Evolutionary conservation across 2,113 vertebrate species (phyloP).

Genomic region (Calypte anna): DNA sequence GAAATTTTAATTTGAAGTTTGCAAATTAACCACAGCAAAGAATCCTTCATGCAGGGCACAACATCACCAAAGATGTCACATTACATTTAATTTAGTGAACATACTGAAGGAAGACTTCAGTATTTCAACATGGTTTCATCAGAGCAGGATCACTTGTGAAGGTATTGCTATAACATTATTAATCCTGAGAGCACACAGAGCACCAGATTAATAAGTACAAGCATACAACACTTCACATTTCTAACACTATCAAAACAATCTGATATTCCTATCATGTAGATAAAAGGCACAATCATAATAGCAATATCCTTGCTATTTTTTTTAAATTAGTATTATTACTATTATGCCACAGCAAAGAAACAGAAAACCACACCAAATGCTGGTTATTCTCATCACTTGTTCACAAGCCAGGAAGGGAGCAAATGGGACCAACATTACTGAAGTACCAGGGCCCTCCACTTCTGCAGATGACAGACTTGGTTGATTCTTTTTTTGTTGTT

Average conservation of each 20-base stretch:
- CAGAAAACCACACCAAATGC: not conserved
- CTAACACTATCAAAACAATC: not conserved
- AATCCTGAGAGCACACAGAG: not conserved
- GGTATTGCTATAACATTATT: not conserved
- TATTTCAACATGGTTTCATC: not conserved
- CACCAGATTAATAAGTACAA: not conserved
- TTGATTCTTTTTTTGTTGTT: too few relatives aligned
- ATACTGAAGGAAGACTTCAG: not conserved
- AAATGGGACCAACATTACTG: not conserved
- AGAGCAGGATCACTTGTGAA: not conserved
- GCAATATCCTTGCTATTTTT: not conserved
- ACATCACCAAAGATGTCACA: not conserved
- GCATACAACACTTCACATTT: not conserved
- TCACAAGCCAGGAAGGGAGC: not conserved
- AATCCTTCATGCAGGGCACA: not conserved
- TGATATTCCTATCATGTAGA: not conserved
- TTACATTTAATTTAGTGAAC: not conserved
- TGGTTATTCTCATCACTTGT: not conserved
- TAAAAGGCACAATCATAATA: not conserved
- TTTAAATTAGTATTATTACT: not conserved
- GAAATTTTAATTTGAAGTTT: constrained; percentile 24
- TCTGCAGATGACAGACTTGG: not conserved
- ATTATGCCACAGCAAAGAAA: not conserved
- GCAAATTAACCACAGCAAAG: constrained; percentile 28
- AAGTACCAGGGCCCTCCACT: not conserved